Conservation (phyloP, 2,113 vertebrate species). For the Oncorhynchus masou region DNA sequence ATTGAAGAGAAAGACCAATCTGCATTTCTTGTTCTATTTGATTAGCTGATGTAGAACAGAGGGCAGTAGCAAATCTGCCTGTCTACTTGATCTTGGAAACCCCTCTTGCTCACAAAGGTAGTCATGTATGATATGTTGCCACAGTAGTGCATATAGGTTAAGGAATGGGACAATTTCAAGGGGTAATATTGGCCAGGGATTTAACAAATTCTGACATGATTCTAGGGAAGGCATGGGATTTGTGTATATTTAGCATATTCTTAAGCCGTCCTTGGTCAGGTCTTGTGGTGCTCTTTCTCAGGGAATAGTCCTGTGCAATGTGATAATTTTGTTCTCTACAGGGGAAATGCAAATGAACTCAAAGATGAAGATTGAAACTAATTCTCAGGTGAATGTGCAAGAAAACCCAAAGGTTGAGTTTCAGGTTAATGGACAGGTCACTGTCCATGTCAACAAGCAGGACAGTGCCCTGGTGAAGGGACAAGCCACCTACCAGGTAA, state of each 20-base stretch:
- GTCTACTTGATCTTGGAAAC: neutral
- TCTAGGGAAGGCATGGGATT: constrained; percentile 30
- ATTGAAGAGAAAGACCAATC: neutral
- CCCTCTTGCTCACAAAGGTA: neutral
- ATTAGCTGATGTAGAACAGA: neutral
- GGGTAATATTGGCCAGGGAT: too few species aligned
- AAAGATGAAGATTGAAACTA: constrained; percentile 39
- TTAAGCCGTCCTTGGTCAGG: constrained; percentile 51
- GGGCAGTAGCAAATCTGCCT: neutral
- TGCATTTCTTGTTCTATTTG: neutral
- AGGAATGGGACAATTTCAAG: neutral
- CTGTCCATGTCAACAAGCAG: constrained; percentile 30
- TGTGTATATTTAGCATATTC: constrained; percentile 53
- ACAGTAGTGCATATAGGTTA: neutral
- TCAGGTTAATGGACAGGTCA: constrained; percentile 47
- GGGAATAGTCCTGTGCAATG: constrained; percentile 25
- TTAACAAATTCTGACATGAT: neutral
- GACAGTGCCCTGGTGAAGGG: constrained; percentile 28
- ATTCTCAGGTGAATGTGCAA: constrained; percentile 43
- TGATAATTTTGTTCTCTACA: constrained; percentile 56
- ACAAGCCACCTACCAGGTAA: constrained; percentile 30
- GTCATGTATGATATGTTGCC: too few species aligned
- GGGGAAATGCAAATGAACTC: constrained; percentile 49
- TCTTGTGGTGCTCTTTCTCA: constrained; percentile 7
- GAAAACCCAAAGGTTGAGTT: constrained; percentile 47